Conservation (phyloP, 2,113 vertebrate genomes). For the Hyla sarda region DNA sequence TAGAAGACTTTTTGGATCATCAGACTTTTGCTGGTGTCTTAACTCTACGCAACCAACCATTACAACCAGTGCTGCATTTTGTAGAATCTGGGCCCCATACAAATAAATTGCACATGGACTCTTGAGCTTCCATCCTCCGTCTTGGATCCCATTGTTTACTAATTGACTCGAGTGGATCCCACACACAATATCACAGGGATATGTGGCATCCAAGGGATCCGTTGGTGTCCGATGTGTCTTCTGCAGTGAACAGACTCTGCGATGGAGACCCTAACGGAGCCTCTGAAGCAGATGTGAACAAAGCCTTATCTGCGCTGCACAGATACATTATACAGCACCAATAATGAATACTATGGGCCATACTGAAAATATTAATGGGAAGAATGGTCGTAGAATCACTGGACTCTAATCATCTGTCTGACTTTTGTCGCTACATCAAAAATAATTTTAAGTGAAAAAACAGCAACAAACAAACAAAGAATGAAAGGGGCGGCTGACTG, state of each 20-base stretch:
- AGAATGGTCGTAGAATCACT: no score
- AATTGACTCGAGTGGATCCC: neutral
- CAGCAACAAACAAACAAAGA: neutral
- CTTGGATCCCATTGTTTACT: neutral
- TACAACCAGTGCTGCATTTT: neutral
- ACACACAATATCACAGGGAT: neutral
- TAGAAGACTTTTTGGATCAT: neutral
- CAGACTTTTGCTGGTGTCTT: neutral
- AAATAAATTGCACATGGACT: neutral
- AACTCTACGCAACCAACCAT: neutral
- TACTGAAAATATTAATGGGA: no score
- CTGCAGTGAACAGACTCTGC: no score
- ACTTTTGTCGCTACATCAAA: neutral
- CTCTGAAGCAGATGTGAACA: no score
- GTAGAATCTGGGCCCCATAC: neutral
- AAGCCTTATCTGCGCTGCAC: no score
- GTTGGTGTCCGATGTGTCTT: no score
- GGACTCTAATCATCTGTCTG: neutral
- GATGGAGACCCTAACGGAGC: no score
- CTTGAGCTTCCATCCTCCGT: neutral
- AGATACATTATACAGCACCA: no score
- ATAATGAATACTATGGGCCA: no score
- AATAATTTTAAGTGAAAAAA: neutral
- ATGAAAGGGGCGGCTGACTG: neutral
- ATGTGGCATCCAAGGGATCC: no score